Percentiles rank a stretch among this genome's conserved stretches.
phyloP scores from a whole-genome alignment of 2,888 invertebrate species.

The Blastobasis lacticolella region DNA sequence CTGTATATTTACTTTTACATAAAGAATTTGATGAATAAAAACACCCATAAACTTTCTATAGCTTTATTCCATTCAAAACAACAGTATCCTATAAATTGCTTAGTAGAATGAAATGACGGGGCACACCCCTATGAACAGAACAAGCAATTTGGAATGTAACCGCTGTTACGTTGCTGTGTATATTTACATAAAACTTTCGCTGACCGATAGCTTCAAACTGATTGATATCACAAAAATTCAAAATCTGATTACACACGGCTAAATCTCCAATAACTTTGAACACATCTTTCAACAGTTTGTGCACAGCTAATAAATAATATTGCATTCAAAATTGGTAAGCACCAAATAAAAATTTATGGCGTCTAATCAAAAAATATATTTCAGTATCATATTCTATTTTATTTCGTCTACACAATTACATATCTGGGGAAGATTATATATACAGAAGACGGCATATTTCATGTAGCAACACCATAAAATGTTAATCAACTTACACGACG shows the following conservation, averaged over 20 bases:
- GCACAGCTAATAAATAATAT: conserved; percentile 26
- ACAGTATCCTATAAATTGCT: conserved; percentile 40
- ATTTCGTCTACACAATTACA: conserved; percentile 1
- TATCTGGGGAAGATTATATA: conserved; percentile 44
- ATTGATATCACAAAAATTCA: neutral
- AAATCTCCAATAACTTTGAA: neutral
- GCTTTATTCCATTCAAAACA: conserved; percentile 65
- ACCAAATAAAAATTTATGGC: conserved; percentile 37
- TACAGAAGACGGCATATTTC: conserved; percentile 42
- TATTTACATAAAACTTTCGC: conserved; percentile 43
- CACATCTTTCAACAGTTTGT: conserved; percentile 37
- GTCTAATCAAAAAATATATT: conserved; percentile 34
- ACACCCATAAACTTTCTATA: conserved; percentile 51
- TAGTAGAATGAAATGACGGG: too few relatives aligned
- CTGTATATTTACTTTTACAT: too few relatives aligned
- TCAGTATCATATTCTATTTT: conserved; percentile 20
- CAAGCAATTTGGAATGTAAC: conserved; percentile 63
- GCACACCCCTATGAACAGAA: conserved; percentile 11
- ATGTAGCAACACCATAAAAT: conserved; percentile 20
- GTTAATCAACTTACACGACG: conserved; percentile 18
- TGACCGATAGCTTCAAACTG: conserved; percentile 16
- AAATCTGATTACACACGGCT: neutral
- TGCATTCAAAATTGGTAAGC: conserved; percentile 28
- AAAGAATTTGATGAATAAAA: conserved; percentile 12
- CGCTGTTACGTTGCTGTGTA: conserved; percentile 49